Evolutionary conservation across 2,888 invertebrate genomes (phyloP), one percentile per base, ranked within the genome.

Genomic region (Villa cingulata): DNA sequence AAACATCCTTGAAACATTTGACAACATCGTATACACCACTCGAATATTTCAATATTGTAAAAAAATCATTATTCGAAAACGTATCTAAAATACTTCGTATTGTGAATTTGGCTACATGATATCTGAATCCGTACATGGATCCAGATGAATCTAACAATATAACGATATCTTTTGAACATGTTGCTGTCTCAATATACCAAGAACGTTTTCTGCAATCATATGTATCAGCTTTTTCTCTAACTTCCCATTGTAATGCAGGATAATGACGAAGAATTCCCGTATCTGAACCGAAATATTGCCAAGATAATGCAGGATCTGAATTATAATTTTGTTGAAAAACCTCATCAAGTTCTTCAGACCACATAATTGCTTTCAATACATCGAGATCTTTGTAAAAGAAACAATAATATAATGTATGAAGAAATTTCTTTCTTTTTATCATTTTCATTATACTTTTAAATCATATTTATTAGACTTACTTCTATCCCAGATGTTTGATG

Each of bases 101-200:
- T 1, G 96, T 96, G 59, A 86, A 81, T 58, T 83, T 80, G 15
- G 91, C 94, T 34, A 83, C 78, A 57, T 81, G 81, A 61, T 78
- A 76, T 46, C 76, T 74, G 54, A 77, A 78, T 1, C 96, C 97
- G 29, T 82, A 83, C 97, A 98, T 98, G 18, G 95, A 96, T 17
- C 98, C 98, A 43, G 95, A 94, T 48, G 83, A 81, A 64, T 99
- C 98, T 52, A 98, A 75, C 46, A 99, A 73, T 50, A 99, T 92
- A 27, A 98, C 80, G 57, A 98, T 84, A 62, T 97, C 96, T 71
- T 98, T 98, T 10, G 96, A 92, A 59, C 94, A 94, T 0, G 96
- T 94, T 1, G 97, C 92, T 0, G 96, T 96, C 71, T 95, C 90
- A 54, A 97, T 92, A 65, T 92, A 98, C 95, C 95, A 96, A 38